phyloP scores from a whole-genome alignment of 2,797 vertebrate genomes.

The Alcedo quadribrachys region DNA sequence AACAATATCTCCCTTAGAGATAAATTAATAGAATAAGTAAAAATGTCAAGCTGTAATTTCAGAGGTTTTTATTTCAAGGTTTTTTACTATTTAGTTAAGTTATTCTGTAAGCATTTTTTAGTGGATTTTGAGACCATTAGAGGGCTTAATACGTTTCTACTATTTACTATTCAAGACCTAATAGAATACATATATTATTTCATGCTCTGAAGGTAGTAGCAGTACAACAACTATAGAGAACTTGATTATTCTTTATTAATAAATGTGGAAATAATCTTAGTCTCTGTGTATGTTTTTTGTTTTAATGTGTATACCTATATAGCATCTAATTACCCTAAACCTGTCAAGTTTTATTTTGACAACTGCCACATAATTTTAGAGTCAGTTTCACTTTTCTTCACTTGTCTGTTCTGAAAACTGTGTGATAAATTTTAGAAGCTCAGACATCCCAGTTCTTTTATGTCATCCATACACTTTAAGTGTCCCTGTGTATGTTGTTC shows the following conservation, averaged over 20 bases:
- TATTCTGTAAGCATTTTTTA: not conserved
- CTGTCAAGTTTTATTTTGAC: not conserved
- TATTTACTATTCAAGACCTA: not conserved
- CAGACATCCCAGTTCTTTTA: not conserved
- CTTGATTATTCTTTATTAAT: not conserved
- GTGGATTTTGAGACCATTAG: not conserved
- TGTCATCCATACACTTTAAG: not conserved
- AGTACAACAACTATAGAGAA: not conserved
- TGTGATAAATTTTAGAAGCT: not conserved
- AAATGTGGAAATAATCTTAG: not conserved
- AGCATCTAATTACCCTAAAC: not conserved
- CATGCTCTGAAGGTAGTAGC: not conserved
- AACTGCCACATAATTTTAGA: not conserved
- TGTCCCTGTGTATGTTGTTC: not conserved
- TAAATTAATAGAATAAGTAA: not conserved
- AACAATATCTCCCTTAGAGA: not conserved
- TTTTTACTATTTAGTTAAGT: not conserved
- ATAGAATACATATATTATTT: not conserved
- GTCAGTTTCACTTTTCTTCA: not conserved
- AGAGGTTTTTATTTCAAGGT: not conserved
- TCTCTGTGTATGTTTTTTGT: not conserved
- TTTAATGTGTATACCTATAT: not conserved
- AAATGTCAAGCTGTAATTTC: not conserved
- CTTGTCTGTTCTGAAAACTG: not conserved
- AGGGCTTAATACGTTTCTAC: not conserved